phyloP scores from a whole-genome alignment of 2,888 invertebrate genomes.

The Cryptocephalus primarius region DNA sequence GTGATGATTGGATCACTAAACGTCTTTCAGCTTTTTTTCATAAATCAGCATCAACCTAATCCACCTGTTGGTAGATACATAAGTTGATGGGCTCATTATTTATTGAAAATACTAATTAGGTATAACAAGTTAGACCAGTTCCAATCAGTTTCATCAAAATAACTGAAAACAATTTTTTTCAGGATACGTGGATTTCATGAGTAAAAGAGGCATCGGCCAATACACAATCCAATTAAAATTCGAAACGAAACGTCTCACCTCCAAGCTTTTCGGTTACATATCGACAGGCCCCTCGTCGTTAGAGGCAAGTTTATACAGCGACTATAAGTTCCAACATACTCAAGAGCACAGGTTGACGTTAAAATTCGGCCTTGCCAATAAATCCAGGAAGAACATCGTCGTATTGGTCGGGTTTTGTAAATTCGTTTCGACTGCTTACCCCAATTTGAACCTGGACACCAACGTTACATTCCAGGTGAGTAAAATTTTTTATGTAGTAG shows the following conservation, averaged over 20 bases:
- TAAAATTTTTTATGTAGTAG: neutral
- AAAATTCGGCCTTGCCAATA: slow-evolving; percentile 41
- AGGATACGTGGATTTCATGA: slow-evolving; percentile 50
- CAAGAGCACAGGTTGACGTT: slow-evolving; percentile 45
- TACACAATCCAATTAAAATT: slow-evolving; percentile 66
- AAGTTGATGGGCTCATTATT: too few relatives aligned
- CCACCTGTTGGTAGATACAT: too few relatives aligned
- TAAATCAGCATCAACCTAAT: too few relatives aligned
- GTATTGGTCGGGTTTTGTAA: slow-evolving; percentile 54
- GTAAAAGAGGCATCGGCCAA: slow-evolving; percentile 62
- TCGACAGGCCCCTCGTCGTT: slow-evolving; percentile 31
- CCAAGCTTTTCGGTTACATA: slow-evolving; percentile 63
- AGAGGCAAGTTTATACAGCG: slow-evolving; percentile 51
- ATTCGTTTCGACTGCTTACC: slow-evolving; percentile 66
- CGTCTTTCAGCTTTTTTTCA: too few relatives aligned
- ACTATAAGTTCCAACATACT: slow-evolving; percentile 53
- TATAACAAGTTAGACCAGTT: too few relatives aligned
- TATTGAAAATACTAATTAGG: too few relatives aligned
- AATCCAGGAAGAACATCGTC: slow-evolving; percentile 45
- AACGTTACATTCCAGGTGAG: slow-evolving; percentile 54
- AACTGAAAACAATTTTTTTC: slow-evolving; percentile 15
- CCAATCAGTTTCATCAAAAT: too few relatives aligned
- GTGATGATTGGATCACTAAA: too few relatives aligned
- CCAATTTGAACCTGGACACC: slow-evolving; percentile 58
- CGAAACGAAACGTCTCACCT: slow-evolving; percentile 65